phyloP scores from a whole-genome alignment of 2,797 vertebrate genomes.

The Sylvia borin region DNA sequence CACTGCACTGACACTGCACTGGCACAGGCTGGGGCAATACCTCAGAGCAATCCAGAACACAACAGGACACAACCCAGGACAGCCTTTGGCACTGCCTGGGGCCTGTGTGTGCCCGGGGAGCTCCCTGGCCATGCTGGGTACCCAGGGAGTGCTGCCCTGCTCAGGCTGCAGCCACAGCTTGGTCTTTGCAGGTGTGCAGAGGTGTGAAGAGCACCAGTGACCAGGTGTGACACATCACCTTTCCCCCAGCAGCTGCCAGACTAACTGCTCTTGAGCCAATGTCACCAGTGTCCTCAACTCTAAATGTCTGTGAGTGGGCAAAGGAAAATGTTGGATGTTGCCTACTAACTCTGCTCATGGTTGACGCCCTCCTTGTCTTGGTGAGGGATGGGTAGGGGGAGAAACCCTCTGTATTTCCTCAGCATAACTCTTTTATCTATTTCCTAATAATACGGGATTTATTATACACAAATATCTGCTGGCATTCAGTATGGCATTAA shows the following conservation, averaged over 20 bases:
- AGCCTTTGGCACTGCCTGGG: neutral
- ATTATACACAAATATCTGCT: conserved; percentile 53
- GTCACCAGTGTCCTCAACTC: neutral
- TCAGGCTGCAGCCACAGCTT: neutral
- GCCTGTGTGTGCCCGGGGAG: neutral
- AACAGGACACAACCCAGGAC: neutral
- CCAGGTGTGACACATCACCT: neutral
- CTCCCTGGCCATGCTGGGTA: neutral
- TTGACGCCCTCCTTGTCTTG: neutral
- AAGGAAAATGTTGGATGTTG: neutral
- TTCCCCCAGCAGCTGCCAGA: neutral
- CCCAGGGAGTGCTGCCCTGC: neutral
- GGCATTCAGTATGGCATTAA: conserved; percentile 58
- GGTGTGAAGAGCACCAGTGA: neutral
- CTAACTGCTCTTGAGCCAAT: neutral
- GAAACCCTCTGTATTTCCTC: neutral
- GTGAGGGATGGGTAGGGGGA: neutral
- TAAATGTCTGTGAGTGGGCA: neutral
- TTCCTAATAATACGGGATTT: conserved; percentile 24
- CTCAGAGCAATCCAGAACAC: neutral
- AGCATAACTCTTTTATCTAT: neutral
- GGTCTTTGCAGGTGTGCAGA: neutral
- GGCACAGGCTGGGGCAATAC: neutral
- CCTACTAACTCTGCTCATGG: neutral
- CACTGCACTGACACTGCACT: neutral